Conservation (phyloP, 2,797 vertebrate genomes). For the Rhinichthys osculus region DNA sequence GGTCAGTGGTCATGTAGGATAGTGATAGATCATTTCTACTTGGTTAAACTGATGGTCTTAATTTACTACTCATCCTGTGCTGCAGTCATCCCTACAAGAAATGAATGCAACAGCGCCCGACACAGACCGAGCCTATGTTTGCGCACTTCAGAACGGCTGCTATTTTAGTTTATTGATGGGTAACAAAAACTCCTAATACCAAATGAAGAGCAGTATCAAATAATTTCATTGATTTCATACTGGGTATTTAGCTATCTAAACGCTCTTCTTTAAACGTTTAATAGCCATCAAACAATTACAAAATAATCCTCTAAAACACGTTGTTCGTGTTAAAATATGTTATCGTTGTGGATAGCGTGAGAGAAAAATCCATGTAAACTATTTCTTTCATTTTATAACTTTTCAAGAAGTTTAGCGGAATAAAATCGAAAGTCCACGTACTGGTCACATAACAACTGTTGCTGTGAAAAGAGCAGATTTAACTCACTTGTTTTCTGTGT, state of each 20-base stretch:
- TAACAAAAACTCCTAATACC: neutral
- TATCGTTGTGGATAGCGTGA: too few species aligned
- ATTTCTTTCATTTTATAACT: neutral
- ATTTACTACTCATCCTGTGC: too few species aligned
- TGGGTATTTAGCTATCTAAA: neutral
- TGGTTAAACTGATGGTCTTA: neutral
- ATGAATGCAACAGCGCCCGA: neutral
- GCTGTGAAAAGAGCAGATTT: constrained; percentile 13
- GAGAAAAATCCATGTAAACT: neutral
- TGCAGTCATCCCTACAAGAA: neutral
- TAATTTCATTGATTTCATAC: neutral
- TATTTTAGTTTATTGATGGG: neutral
- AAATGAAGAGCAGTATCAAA: neutral
- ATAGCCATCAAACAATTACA: too few species aligned
- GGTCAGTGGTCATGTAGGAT: neutral
- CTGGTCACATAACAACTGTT: neutral
- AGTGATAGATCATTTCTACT: neutral
- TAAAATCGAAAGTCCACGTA: neutral
- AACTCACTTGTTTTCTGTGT: constrained; percentile 62
- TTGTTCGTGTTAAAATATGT: neutral
- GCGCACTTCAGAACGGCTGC: neutral
- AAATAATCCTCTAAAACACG: neutral
- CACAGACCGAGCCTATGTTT: too few species aligned
- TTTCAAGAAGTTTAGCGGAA: neutral
- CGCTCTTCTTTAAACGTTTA: neutral